Base-by-base conservation (phyloP, 2,888 invertebrate species). In the Dichetophora obliterata region DNA sequence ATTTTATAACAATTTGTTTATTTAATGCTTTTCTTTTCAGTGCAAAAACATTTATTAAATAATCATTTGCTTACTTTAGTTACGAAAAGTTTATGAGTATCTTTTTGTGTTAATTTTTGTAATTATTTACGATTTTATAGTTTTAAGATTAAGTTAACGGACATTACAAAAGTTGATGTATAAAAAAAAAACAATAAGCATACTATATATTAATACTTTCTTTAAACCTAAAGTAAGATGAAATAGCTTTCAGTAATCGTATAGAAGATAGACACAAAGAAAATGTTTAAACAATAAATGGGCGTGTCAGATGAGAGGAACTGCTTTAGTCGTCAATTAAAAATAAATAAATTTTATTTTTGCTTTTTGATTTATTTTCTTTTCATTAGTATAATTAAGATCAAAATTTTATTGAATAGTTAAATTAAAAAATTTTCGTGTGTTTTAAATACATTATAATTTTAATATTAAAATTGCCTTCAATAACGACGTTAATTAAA, bases 41-140 rank as follows among this genome's bases (percentile, higher is more conserved):
- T 24, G 31, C 37, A 34, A 37, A 9, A 57, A 16, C 19, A 27
- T 5, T 34, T 57, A 43, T n/a, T n/a, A n/a, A n/a, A n/a, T n/a
- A n/a, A n/a, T n/a, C n/a, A n/a, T n/a, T 31, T 31, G 31, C 5
- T 31, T 4, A 31, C 78, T 81, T 82, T 80, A 74, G 75, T 76
- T 77, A 80, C 81, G 78, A 82, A 78, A 78, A 79, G 79, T 70
- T 54, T 87, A 87, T 86, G 87, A 87, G 86, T 87, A 86, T 86
- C 87, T 85, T 85, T 87, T 84, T 83, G 84, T 84, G 78, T 82
- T 82, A 81, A 85, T 84, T 75, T 69, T 50, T 57, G 24, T 48
- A 22, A 19, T 68, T n/a, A 68, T 50, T 50, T 34, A 43, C 22
- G 52, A 19, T 22, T 57, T n/a, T 43, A 57, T 63, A 31, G 24